A percentile compares a stretch with the other conserved stretches of the same genome.
Evolutionary conservation across 2,113 vertebrate species (phyloP).

Genomic region (Myrmecophaga tridactyla): DNA sequence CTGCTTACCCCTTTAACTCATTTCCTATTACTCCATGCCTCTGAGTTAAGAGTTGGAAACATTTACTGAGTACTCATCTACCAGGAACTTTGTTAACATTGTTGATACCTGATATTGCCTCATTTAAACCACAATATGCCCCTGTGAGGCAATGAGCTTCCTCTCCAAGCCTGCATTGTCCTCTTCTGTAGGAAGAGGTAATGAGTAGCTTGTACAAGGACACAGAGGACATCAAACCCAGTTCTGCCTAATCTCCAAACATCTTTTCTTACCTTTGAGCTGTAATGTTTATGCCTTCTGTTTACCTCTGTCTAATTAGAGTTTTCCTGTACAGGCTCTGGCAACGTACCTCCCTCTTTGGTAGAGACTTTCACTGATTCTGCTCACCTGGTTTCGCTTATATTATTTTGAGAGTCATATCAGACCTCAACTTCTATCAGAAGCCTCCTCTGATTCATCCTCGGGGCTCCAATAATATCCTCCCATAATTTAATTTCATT

Average conservation of each 20-base stretch:
- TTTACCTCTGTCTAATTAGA: background rate
- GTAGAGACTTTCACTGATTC: background rate
- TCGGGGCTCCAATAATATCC: background rate
- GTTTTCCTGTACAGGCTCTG: background rate
- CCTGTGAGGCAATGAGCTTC: background rate
- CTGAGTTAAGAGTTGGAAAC: background rate
- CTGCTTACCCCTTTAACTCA: background rate
- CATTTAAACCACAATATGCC: background rate
- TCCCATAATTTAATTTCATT: background rate
- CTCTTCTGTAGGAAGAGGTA: background rate
- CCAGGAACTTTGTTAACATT: background rate
- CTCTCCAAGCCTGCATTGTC: background rate
- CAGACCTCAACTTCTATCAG: background rate
- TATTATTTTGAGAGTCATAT: background rate
- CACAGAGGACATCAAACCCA: background rate
- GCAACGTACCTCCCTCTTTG: background rate
- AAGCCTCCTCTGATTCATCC: background rate
- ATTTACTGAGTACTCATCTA: too few species aligned
- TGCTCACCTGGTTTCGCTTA: background rate
- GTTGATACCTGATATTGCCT: background rate
- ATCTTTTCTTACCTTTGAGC: background rate
- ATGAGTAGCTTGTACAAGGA: background rate
- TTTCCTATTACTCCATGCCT: background rate
- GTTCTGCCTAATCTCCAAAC: background rate
- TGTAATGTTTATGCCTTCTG: rapidly evolving